Conservation (phyloP, 2,888 invertebrate genomes). For the Leptarthrus brevirostris region DNA sequence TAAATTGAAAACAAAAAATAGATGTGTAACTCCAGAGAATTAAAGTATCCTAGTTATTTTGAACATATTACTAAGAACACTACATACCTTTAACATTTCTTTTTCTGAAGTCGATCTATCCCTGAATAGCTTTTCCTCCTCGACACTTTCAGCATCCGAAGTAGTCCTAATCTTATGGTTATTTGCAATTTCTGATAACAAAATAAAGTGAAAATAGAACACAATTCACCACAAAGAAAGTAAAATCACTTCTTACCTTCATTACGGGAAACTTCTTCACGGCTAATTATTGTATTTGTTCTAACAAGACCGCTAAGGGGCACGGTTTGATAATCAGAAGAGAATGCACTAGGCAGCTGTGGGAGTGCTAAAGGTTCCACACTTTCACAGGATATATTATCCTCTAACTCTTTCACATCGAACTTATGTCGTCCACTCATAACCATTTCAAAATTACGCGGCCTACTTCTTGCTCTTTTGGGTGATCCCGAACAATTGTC, state of each 20-base stretch:
- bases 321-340: constrained; percentile 61
- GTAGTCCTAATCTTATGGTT: constrained; percentile 57
- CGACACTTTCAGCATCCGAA: constrained; percentile 69
- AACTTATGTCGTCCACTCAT: constrained; percentile 79
- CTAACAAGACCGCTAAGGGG: constrained; percentile 65
- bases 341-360: constrained; percentile 62
- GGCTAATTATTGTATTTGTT: constrained; percentile 64
- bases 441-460: constrained; percentile 79
- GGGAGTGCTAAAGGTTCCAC: constrained; percentile 65
- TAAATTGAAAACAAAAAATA: too few relatives aligned
- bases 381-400: constrained; percentile 66
- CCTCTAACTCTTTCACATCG: constrained; percentile 76
- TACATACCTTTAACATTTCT: constrained; percentile 54
- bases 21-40: too few relatives aligned
- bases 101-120: constrained; percentile 72
- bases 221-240: background rate
- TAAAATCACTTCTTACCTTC: constrained; percentile 16
- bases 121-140: constrained; percentile 77
- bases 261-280: constrained; percentile 56
- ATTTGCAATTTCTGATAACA: background rate
- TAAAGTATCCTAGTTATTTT: too few relatives aligned
- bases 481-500: constrained; percentile 59
- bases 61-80: too few relatives aligned
- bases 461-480: constrained; percentile 67
- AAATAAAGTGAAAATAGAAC: background rate